Evolutionary conservation across 1,140 invertebrate genomes (phyloP), one percentile per base, ranked within the genome.

Genomic region (Zaprionus tsacasi): DNA sequence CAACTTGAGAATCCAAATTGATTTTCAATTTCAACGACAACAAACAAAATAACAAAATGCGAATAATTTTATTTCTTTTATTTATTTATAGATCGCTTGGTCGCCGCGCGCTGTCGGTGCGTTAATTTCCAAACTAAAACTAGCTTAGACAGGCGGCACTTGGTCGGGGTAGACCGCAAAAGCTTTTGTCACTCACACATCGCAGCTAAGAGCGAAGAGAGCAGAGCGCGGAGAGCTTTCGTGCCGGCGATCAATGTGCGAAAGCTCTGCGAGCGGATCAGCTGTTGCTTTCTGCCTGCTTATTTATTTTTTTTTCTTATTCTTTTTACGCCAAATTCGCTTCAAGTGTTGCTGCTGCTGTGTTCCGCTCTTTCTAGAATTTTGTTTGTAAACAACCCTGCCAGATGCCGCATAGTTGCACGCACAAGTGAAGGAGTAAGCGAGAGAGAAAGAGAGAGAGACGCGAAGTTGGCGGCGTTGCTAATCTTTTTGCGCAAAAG

Each of bases 61-160:
- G 45, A 50, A 8, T 5, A 1, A 21, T 72, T 7, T 38, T 57
- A 57, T 64, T 27, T 66, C 3, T 40, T 43, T n/a, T 33, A n/a
- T 15, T 12, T 66, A 66, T 76, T 71, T 76, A 45, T 79, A 65
- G 67, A 68, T 52, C 56, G 69, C 30, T 50, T 60, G 38, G 33
- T 52, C 17, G 60, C 65, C 59, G 75, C 52, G 70, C 25, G 61
- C 30, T 70, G 70, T 74, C 66, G 66, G 25, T 65, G 75, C 70
- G 64, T 77, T 60, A 61, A 71, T 61, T 77, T 72, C 70, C 70
- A 70, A 74, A 80, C 78, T 80, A 80, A 80, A 80, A 80, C 78
- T 80, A 80, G 78, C 78, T 80, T 80, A 73, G 78, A 64, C 65
- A 21, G 30, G 69, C 40, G 25, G 48, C 69, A 45, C 10, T 60